phyloP scores from a whole-genome alignment of 2,113 vertebrate species.

The Vulpes vulpes region DNA sequence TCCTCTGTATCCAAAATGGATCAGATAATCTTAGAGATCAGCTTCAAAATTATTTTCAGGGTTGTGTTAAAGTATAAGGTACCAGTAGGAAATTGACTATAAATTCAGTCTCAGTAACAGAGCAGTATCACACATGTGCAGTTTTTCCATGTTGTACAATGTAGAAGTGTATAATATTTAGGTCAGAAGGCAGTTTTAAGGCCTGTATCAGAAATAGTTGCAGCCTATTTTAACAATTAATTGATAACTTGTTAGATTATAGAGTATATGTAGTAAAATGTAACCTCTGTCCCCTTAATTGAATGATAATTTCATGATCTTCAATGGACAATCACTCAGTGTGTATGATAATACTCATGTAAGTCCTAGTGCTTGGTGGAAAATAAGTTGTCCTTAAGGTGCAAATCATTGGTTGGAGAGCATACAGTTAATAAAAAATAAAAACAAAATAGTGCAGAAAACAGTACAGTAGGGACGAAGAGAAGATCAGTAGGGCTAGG shows the following conservation, averaged over 20 bases:
- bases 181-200: not conserved
- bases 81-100: not conserved
- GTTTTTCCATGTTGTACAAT: not conserved
- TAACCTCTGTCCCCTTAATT: not conserved
- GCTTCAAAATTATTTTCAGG: slow-evolving; percentile 46
- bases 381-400: not conserved
- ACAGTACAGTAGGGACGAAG: not conserved
- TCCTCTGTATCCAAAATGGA: not conserved
- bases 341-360: not conserved
- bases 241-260: not conserved
- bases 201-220: not conserved
- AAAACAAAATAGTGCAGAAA: not conserved
- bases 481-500: not conserved
- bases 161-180: not conserved
- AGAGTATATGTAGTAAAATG: slow-evolving; percentile 15
- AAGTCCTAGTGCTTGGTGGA: not conserved
- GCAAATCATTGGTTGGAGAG: not conserved
- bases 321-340: not conserved
- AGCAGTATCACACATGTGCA: not conserved
- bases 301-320: not conserved
- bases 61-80: not conserved
- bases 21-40: slow-evolving; percentile 52
- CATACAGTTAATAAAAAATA: not conserved
- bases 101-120: not conserved
- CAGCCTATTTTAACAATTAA: not conserved